phyloP scores from a whole-genome alignment of 2,888 invertebrate species.

The Ormyrus labotus region DNA sequence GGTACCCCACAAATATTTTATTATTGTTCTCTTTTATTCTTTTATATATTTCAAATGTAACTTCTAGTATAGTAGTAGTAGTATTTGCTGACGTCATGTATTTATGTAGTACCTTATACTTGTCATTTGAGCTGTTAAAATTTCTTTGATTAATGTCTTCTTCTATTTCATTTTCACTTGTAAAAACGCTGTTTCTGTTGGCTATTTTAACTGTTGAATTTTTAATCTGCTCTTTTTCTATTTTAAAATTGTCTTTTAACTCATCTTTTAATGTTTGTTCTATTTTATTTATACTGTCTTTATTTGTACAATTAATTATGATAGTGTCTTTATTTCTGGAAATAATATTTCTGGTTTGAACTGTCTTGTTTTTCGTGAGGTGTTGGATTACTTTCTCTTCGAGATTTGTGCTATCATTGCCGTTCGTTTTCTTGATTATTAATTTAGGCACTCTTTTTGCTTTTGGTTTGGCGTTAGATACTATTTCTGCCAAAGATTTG shows the following conservation, averaged over 20 bases:
- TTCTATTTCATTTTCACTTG: neutral
- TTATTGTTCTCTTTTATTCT: neutral
- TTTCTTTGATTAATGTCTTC: neutral
- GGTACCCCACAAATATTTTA: neutral
- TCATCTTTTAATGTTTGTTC: neutral
- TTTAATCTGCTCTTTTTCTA: conserved; percentile 16
- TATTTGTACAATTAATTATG: too few relatives aligned
- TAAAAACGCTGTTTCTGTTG: neutral
- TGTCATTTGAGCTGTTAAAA: neutral
- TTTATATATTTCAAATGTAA: neutral
- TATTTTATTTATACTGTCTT: too few relatives aligned
- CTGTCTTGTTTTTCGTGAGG: too few relatives aligned
- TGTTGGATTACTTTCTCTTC: too few relatives aligned
- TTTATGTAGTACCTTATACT: neutral
- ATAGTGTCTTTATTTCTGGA: too few relatives aligned
- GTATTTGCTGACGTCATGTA: too few relatives aligned
- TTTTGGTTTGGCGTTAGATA: too few relatives aligned
- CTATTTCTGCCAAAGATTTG: too few relatives aligned
- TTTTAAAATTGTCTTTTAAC: neutral
- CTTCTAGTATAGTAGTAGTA: neutral
- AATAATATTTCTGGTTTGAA: too few relatives aligned
- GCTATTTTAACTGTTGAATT: neutral
- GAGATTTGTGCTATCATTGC: too few relatives aligned
- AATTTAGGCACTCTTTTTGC: too few relatives aligned
- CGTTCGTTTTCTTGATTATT: neutral